Base-by-base conservation (phyloP, 2,797 vertebrate species). In the Strix occidentalis region DNA sequence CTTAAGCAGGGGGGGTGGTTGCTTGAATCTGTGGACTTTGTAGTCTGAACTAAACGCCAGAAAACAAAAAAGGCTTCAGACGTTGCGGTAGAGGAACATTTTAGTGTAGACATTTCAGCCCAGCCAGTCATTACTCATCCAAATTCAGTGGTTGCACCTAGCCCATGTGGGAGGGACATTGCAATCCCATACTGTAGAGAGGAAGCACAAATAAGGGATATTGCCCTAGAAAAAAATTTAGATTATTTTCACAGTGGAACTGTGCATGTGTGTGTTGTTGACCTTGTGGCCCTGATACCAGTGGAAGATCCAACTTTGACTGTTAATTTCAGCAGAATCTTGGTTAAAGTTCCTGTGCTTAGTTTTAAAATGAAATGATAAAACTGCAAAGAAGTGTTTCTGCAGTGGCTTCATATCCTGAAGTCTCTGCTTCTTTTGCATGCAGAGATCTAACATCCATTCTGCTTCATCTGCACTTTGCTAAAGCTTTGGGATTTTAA, bases 41-140 rank as follows among this genome's bases (percentile, higher is more conserved):
- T 84, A 87, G 71, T 85, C 61, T 77, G 69, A 80, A n/a, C 39
- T 66, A 74, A 80, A 71, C 82, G 48, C 54, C 65, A 61, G 54
- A 56, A 94, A 80, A 58, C 31, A 87, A 76, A 94, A 79, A 90
- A 68, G 16, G 24, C 54, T 92, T 92, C 74, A 82, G 78, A 46
- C 2, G 0, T 57, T 74, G 68, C 46, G 87, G 54, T 72, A 48
- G 37, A 80, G 53, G 33, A 91, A 51, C 35, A 31, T 83, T 90
- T 96, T 63, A 77, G 58, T 87, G 83, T 77, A 92, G 79, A 63
- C 6, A 3, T 81, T 95, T 93, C 90, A 93, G 35, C 69, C 65
- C 35, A 95, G 82, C 56, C 41, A 70, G 85, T 88, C 63, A 83
- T 95, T 88, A 88, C 51, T 90, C 90, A 94, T 91, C 77, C 85